Percentiles rank a stretch among this genome's conserved stretches.
phyloP scores from a whole-genome alignment of 2,888 invertebrate species.

The Metalampra italica region DNA sequence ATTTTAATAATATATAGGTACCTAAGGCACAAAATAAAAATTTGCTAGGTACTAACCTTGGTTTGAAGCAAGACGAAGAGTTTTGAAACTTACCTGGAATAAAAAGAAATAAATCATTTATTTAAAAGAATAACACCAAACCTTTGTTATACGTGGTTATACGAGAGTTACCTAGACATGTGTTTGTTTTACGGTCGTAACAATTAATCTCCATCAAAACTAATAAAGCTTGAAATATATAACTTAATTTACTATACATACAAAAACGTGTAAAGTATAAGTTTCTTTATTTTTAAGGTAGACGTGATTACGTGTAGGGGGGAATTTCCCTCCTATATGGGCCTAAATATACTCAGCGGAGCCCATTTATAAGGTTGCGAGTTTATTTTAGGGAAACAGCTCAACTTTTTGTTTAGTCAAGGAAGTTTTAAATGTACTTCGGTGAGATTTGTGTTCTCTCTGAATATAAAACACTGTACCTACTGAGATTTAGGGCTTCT shows the following conservation, averaged over 20 bases:
- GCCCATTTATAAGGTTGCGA: slow-evolving; percentile 6
- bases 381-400: slow-evolving; percentile 4
- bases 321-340: slow-evolving; percentile 1
- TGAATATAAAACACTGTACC: background rate
- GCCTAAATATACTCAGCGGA: slow-evolving; percentile 9
- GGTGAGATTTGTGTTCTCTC: background rate
- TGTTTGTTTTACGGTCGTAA: too few relatives aligned
- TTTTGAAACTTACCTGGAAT: too few relatives aligned
- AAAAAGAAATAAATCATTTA: too few relatives aligned
- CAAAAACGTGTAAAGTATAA: slow-evolving; percentile 25
- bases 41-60: too few relatives aligned
- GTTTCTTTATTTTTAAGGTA: slow-evolving; percentile 24
- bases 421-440: background rate
- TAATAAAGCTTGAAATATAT: too few relatives aligned
- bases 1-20: too few relatives aligned
- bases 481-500: background rate
- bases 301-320: slow-evolving; percentile 15
- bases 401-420: slow-evolving; percentile 1
- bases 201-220: too few relatives aligned
- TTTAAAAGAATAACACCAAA: too few relatives aligned
- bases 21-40: too few relatives aligned
- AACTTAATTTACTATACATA: slow-evolving; percentile 25
- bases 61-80: too few relatives aligned
- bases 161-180: too few relatives aligned
- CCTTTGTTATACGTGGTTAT: too few relatives aligned